Base-by-base conservation (phyloP, 2,888 invertebrate species). In the Melangyna quadrimaculata region DNA sequence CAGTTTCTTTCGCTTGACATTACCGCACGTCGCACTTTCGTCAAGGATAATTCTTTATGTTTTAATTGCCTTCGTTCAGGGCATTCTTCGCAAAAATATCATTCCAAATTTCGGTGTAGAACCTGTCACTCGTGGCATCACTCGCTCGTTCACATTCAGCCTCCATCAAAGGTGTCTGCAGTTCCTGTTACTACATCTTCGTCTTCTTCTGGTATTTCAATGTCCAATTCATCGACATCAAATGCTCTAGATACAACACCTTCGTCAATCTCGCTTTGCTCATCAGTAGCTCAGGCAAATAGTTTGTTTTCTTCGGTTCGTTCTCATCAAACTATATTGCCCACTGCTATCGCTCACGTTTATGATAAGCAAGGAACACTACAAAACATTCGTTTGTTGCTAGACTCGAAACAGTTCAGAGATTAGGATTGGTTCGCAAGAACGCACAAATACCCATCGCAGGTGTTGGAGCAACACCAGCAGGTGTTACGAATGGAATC, bases 321-420 rank as follows among this genome's bases (percentile, higher is more conserved):
- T 19, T 67, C 67, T 35, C 19, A 22, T 29, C 48, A 67, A n/a
- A n/a, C n/a, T n/a, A n/a, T n/a, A n/a, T n/a, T n/a, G n/a, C n/a
- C n/a, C n/a, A n/a, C n/a, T n/a, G n/a, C n/a, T n/a, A n/a, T n/a
- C n/a, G n/a, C n/a, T n/a, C n/a, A n/a, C n/a, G n/a, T n/a, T n/a
- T n/a, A n/a, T n/a, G n/a, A n/a, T n/a, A n/a, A n/a, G n/a, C n/a
- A n/a, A n/a, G n/a, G n/a, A n/a, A n/a, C n/a, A n/a, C n/a, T n/a
- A n/a, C n/a, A n/a, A 51, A 51, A 51, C 10, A 32, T 67, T 67
- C 67, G 67, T 19, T 22, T 67, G 35, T 67, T 67, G 19, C 67
- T 48, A 51, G 48, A 67, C 22, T 51, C 48, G 29, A 67, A n/a
- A 32, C 48, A 35, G 67, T 51, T 22, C 48, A 67, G 22, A 48